Conservation (phyloP, 2,888 invertebrate species). For the Flexamia atlantica region DNA sequence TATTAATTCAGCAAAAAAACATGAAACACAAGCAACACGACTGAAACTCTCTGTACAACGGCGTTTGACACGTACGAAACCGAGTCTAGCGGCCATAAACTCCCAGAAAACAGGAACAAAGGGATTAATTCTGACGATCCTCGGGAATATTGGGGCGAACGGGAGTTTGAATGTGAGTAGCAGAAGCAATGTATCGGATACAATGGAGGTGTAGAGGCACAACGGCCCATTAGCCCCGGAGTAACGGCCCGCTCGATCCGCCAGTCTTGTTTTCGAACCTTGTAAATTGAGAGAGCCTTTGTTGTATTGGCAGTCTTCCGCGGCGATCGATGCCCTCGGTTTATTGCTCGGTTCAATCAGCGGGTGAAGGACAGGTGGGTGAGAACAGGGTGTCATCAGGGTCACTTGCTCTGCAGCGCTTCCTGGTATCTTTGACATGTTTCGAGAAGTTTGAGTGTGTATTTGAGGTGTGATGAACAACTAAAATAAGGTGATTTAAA, state of each 20-base stretch:
- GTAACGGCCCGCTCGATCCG: conserved; percentile 20
- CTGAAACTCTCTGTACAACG: neutral
- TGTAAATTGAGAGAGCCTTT: conserved; percentile 49
- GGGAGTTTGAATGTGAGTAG: conserved; percentile 41
- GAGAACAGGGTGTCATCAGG: too few species aligned
- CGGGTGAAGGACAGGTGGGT: neutral
- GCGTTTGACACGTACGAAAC: conserved; percentile 1
- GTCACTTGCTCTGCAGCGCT: too few species aligned
- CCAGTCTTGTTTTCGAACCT: conserved; percentile 44
- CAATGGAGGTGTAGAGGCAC: conserved; percentile 26
- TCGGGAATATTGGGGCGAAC: conserved; percentile 30
- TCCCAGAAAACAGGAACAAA: conserved; percentile 19
- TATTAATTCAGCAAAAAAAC: neutral
- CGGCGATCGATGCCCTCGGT: conserved; percentile 12
- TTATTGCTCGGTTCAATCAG: neutral
- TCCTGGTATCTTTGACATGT: too few species aligned
- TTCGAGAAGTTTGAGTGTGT: too few species aligned
- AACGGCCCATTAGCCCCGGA: conserved; percentile 25
- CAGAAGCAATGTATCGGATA: conserved; percentile 36
- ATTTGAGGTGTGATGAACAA: too few species aligned
- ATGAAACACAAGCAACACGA: conserved; percentile 6
- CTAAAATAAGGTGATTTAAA: too few species aligned
- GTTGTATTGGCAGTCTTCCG: conserved; percentile 22
- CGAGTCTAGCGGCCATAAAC: neutral
- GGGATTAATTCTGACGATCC: conserved; percentile 29